Evolutionary conservation across 2,797 vertebrate genomes (phyloP).

Genomic region (Myotis planiceps): DNA sequence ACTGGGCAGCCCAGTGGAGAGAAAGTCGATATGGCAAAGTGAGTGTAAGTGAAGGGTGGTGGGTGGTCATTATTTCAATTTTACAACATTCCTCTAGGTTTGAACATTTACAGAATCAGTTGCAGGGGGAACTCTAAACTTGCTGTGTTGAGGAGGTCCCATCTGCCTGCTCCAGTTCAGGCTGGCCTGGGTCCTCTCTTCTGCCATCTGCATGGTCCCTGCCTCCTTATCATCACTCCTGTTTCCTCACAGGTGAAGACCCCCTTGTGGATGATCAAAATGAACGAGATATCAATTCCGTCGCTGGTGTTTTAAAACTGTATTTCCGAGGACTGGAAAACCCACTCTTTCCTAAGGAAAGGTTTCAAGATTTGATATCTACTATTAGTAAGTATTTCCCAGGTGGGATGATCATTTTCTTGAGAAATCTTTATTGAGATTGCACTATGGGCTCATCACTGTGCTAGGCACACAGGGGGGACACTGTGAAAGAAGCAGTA

Average conservation of each 20-base stretch:
- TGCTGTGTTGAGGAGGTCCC: background rate
- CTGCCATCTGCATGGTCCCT: fast-evolving
- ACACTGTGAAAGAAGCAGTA: background rate
- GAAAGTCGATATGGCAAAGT: background rate
- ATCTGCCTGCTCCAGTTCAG: background rate
- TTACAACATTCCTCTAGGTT: background rate
- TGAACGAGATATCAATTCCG: slow-evolving; percentile 98
- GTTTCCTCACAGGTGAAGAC: slow-evolving; percentile 92
- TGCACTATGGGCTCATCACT: background rate
- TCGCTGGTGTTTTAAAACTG: slow-evolving; percentile 97
- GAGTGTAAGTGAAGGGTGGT: background rate
- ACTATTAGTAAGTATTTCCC: slow-evolving; percentile 94
- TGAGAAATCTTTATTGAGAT: background rate
- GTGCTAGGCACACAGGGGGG: background rate
- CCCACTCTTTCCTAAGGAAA: slow-evolving; percentile 98
- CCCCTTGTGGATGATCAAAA: slow-evolving; percentile 96
- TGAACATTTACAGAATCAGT: background rate
- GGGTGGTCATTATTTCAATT: background rate
- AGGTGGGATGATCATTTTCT: background rate
- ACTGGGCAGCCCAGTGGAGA: background rate
- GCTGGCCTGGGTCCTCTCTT: background rate
- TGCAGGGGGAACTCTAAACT: background rate
- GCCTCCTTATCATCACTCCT: background rate
- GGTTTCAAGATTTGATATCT: slow-evolving; percentile 98
- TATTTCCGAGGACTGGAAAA: slow-evolving; percentile 99